Base-by-base conservation (phyloP, 2,797 vertebrate genomes). In the Chiroxiphia lanceolata region DNA sequence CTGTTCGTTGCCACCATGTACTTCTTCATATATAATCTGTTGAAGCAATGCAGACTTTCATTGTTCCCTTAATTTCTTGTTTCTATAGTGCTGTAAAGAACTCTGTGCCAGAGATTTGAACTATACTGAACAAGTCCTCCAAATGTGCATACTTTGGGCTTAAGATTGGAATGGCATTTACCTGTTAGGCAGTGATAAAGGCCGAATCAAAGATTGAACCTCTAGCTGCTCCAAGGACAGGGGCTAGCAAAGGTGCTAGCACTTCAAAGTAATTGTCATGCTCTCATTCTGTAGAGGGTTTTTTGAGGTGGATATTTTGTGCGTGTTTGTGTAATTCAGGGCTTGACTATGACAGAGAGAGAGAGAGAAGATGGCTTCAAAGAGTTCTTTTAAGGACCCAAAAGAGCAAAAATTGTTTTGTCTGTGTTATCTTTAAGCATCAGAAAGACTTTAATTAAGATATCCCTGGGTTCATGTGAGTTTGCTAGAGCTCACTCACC, bases 381-480 rank as follows among this genome's bases (percentile, higher is more conserved):
- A 89, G 81, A 56, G 23, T 42, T 93, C 87, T 96, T 97, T 97
- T 90, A 95, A 94, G 93, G 96, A 90, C 71, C 77, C 54, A 6
- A 90, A 97, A 96, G 82, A 94, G 70, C 83, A 93, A 93, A 88
- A 90, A 94, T 95, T 96, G 94, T 94, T 95, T 88, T 54, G 36
- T 64, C 75, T 95, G 63, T 93, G 97, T 95, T 89, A 96, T 94
- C 94, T 97, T 96, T 95, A 94, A 97, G 87, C 93, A 96, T 94
- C 90, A 88, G 93, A 97, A 96, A 93, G 87, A 93, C 95, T 97
- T 97, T 97, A 97, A 97, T 97, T 97, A 97, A 96, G 90, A 70
- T 94, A 64, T 90, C 29, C 92, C 85, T 89, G 64, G 57, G 70
- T 97, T 93, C 33, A 38, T 90, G 57, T 75, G 92, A 93, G 71